These are phyloP conservation scores for Zoanthus gigantus DNA, from an alignment of 92 coral and sea anemone species.

Conservation along the genomic window DNA sequence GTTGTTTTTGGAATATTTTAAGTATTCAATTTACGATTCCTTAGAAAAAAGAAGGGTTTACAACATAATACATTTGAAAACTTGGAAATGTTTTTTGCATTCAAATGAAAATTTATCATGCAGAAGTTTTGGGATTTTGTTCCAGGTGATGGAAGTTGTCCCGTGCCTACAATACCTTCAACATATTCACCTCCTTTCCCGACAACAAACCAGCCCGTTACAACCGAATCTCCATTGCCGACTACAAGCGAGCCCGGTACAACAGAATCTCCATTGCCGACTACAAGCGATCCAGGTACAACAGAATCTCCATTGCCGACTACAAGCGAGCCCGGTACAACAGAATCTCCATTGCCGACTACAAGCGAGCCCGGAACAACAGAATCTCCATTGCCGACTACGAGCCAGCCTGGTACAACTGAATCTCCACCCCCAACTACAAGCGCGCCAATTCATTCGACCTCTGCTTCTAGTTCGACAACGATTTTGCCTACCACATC, in stretches of 20 bases:
- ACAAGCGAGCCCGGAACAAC: not conserved
- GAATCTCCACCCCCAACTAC: not conserved
- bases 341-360: not conserved
- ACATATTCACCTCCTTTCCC: not conserved
- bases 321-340: not conserved
- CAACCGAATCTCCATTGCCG: not conserved
- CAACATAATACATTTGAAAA: no score
- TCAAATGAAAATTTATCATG: no score
- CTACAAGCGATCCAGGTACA: not conserved
- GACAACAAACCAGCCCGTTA: not conserved
- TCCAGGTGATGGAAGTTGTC: slow-evolving; percentile 1
- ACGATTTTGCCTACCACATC: slow-evolving; percentile 23
- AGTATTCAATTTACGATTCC: not conserved
- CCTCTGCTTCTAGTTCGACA: not conserved
- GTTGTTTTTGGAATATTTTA: no score
- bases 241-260: not conserved
- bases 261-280: not conserved
- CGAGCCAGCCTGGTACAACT: not conserved
- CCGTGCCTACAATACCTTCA: not conserved
- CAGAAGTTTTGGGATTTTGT: not conserved
- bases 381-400: not conserved
- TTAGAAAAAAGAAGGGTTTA: not conserved
- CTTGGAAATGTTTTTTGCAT: no score
- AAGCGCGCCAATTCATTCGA: not conserved
- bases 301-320: not conserved